phyloP scores from a whole-genome alignment of 2,888 invertebrate species.

The Acronicta psi region DNA sequence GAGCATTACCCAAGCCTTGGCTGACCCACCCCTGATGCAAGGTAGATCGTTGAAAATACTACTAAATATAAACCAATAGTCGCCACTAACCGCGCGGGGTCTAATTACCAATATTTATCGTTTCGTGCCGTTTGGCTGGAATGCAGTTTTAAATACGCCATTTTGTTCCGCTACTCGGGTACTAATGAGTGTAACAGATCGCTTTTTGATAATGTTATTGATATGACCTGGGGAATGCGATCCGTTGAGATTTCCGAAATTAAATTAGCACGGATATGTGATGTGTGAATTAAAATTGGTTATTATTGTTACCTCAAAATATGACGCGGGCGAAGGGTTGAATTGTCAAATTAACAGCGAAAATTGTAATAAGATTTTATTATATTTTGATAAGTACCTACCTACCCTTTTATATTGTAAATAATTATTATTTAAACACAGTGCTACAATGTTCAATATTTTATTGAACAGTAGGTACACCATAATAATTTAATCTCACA shows the following conservation, averaged over 20 bases:
- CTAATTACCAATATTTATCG: slow-evolving; percentile 84
- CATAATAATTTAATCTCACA: no score
- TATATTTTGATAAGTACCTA: no score
- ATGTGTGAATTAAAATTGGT: slow-evolving; percentile 30
- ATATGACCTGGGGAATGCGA: slow-evolving; percentile 62
- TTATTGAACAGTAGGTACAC: no score
- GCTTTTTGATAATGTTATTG: slow-evolving; percentile 83
- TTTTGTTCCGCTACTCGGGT: slow-evolving; percentile 71
- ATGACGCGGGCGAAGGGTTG: slow-evolving; percentile 31
- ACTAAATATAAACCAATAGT: slow-evolving; percentile 71
- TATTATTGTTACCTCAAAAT: slow-evolving; percentile 14
- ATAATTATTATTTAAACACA: no score
- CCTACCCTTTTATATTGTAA: no score
- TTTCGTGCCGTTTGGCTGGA: slow-evolving; percentile 67
- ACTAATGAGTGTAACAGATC: slow-evolving; percentile 81
- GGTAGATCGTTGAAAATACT: slow-evolving; percentile 59
- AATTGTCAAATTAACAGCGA: slow-evolving; percentile 35
- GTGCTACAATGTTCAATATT: no score
- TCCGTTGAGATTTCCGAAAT: slow-evolving; percentile 51
- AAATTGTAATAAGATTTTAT: no score
- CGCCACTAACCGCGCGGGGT: slow-evolving; percentile 72
- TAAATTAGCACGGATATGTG: slow-evolving; percentile 44
- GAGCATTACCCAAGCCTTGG: slow-evolving; percentile 40
- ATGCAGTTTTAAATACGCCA: slow-evolving; percentile 85
- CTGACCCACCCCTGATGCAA: slow-evolving; percentile 44